These are phyloP conservation scores for Thalassophryne amazonica DNA, from an alignment of 2,797 vertebrate genomes.

Conservation along the genomic window DNA sequence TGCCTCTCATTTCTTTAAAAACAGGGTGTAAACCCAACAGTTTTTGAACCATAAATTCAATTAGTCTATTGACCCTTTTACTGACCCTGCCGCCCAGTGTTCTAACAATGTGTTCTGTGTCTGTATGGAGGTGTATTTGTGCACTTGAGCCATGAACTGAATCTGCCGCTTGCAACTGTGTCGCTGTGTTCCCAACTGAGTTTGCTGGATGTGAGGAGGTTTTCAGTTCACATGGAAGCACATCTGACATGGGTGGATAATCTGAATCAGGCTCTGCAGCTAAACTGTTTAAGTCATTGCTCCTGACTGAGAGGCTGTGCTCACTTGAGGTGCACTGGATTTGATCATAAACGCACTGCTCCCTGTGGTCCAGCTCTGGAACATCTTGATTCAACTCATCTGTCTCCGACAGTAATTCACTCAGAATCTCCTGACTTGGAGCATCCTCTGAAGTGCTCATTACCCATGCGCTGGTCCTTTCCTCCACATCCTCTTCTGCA, in stretches of 20 bases:
- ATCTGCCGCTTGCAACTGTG: not conserved
- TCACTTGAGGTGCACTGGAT: not conserved
- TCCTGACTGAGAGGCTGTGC: not conserved
- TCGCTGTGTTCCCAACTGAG: too few relatives aligned
- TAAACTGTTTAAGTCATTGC: not conserved
- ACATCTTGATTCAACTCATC: not conserved
- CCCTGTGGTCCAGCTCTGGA: not conserved
- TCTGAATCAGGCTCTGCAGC: not conserved
- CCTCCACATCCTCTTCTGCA: not conserved
- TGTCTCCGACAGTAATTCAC: not conserved
- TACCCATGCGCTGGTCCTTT: conserved; percentile 1
- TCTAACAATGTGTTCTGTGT: not conserved
- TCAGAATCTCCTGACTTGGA: not conserved
- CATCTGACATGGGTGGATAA: not conserved
- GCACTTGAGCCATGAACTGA: not conserved
- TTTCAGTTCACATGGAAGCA: not conserved
- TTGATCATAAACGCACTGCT: not conserved
- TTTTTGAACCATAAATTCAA: conserved; percentile 3
- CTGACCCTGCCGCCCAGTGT: not conserved
- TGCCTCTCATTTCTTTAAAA: too few relatives aligned
- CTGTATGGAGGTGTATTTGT: not conserved
- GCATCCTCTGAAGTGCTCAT: not conserved
- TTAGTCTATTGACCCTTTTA: not conserved
- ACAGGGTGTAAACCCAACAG: not conserved
- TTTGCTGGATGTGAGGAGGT: too few relatives aligned